A percentile compares a stretch with the other conserved stretches of the same genome.
These are phyloP conservation scores for Ditula angustiorana DNA, from an alignment of 2,888 invertebrate genomes.

Conservation along the genomic window DNA sequence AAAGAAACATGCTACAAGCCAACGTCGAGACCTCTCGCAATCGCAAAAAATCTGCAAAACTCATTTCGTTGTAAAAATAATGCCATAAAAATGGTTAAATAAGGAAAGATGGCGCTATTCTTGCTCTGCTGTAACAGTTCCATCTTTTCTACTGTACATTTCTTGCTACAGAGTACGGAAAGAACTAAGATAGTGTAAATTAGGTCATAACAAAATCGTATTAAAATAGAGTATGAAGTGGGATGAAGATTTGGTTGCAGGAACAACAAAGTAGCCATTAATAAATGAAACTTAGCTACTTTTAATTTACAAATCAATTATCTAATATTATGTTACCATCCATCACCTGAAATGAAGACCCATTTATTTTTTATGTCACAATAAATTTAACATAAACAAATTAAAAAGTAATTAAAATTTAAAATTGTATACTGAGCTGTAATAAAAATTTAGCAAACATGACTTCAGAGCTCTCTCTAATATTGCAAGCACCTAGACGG, in stretches of 20 bases:
- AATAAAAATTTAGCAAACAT: not conserved
- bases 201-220: not conserved
- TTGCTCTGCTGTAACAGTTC: slow-evolving; percentile 68
- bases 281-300: no score
- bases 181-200: slow-evolving; percentile 12
- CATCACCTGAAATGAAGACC: no score
- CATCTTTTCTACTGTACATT: slow-evolving; percentile 71
- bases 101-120: slow-evolving; percentile 69
- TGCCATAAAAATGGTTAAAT: slow-evolving; percentile 77
- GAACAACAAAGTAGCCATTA: no score
- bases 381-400: no score
- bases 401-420: no score
- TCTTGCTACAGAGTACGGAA: slow-evolving; percentile 59
- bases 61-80: slow-evolving; percentile 71
- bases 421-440: not conserved
- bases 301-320: no score
- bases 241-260: no score
- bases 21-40: slow-evolving; percentile 52
- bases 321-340: no score
- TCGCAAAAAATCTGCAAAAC: slow-evolving; percentile 61
- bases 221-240: not conserved
- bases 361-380: no score
- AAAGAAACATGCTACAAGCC: slow-evolving; percentile 45
- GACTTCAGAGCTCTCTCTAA: slow-evolving; percentile 49
- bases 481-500: slow-evolving; percentile 56